Conservation (phyloP, 1,140 invertebrate genomes). For the Drosophila yakuba region DNA sequence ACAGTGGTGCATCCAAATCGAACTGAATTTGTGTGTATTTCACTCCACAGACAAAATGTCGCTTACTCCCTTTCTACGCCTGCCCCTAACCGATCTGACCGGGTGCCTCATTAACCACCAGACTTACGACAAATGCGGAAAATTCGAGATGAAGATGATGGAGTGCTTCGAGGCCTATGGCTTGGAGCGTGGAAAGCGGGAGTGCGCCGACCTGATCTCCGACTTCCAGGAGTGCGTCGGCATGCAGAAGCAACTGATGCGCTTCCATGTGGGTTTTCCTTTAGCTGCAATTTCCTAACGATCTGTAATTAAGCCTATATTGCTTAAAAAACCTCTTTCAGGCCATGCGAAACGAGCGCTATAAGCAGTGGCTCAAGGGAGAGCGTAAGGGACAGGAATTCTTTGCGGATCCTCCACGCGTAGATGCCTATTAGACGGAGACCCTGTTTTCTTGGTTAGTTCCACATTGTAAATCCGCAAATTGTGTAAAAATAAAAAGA, state of each 20-base stretch:
- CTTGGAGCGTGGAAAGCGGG: conserved; percentile 85
- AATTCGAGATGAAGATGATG: conserved; percentile 88
- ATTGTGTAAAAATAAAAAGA: conserved; percentile 64
- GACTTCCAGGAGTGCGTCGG: conserved; percentile 89
- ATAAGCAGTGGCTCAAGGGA: conserved; percentile 85
- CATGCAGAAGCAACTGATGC: conserved; percentile 86
- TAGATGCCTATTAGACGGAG: conserved; percentile 84
- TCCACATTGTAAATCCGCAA: conserved; percentile 54
- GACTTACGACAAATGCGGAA: conserved; percentile 86
- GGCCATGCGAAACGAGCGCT: conserved; percentile 86
- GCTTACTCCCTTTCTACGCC: conserved; percentile 87
- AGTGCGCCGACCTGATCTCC: conserved; percentile 87
- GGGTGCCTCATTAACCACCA: conserved; percentile 88
- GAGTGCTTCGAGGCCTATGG: conserved; percentile 92
- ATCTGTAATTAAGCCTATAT: conserved; percentile 3
- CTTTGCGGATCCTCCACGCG: conserved; percentile 85
- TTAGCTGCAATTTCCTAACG: background rate
- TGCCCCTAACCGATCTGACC: conserved; percentile 89
- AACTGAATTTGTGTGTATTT: background rate
- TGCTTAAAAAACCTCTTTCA: conserved; percentile 37
- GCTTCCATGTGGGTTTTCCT: conserved; percentile 85
- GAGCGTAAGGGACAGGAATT: conserved; percentile 84
- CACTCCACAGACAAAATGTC: conserved; percentile 75
- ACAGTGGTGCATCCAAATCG: background rate
- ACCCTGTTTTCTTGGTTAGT: conserved; percentile 16